Evolutionary conservation across 2,797 vertebrate species (phyloP).

Genomic region (Gallirallus australis): DNA sequence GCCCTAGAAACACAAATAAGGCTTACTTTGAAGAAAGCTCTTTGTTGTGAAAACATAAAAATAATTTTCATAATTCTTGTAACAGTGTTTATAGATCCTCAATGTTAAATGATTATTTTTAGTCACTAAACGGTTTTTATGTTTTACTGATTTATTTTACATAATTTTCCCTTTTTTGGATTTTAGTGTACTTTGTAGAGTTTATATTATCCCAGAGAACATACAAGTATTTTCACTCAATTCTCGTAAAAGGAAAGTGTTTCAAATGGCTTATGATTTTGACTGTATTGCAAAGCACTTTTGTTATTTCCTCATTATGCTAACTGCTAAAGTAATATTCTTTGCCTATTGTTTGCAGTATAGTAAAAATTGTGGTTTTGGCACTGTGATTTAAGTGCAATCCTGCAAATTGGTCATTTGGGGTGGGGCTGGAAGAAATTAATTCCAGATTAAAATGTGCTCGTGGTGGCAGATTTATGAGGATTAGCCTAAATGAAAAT

Average conservation of each 20-base stretch:
- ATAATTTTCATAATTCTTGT: constrained; percentile 1
- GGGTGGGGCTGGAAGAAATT: not conserved
- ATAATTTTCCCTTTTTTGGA: not conserved
- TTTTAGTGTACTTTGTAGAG: not conserved
- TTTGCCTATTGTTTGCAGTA: constrained; percentile 40
- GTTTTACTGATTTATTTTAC: constrained; percentile 40
- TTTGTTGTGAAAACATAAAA: not conserved
- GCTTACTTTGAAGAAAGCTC: constrained; percentile 15
- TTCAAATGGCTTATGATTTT: not conserved
- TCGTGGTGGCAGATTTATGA: not conserved
- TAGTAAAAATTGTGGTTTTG: not conserved
- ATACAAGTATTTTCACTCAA: not conserved
- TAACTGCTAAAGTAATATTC: constrained; percentile 28
- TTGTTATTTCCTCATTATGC: constrained; percentile 24
- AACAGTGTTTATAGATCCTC: constrained; percentile 19
- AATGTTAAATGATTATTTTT: not conserved
- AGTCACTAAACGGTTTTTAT: constrained; percentile 4
- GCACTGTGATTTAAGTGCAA: not conserved
- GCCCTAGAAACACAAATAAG: constrained; percentile 15
- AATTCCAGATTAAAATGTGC: not conserved
- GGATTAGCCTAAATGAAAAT: not conserved
- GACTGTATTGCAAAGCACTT: constrained; percentile 22
- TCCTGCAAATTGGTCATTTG: not conserved
- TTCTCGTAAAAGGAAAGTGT: constrained; percentile 4
- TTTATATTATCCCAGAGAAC: not conserved